Evolutionary conservation across 2,113 vertebrate species (phyloP).

Genomic region (Atlantisia rogersi): DNA sequence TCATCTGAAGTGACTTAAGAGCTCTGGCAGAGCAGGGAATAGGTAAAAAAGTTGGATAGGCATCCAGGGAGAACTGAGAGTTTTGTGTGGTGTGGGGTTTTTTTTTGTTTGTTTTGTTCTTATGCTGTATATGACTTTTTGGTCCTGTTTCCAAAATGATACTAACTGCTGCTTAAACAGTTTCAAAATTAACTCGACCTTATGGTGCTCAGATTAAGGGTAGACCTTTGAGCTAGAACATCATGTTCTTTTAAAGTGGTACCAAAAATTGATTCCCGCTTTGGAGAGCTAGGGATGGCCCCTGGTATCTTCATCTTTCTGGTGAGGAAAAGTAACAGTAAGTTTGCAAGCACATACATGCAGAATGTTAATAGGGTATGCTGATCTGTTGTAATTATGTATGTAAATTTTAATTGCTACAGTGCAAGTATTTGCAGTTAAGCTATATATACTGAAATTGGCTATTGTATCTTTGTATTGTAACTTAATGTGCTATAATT

Average conservation of each 20-base stretch:
- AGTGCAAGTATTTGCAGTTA: background rate
- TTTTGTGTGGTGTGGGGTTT: no score
- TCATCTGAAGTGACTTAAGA: background rate
- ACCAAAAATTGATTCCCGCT: background rate
- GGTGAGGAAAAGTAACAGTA: background rate
- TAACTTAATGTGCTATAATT: background rate
- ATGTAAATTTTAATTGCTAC: background rate
- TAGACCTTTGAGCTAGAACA: background rate
- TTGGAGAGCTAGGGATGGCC: background rate
- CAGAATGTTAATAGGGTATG: background rate
- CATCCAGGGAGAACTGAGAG: background rate
- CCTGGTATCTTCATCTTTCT: background rate
- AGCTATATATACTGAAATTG: background rate
- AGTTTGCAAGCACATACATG: fast-evolving
- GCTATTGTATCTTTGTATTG: background rate
- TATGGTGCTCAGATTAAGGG: background rate
- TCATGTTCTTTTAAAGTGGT: background rate
- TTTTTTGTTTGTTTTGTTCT: no score
- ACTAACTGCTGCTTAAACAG: background rate
- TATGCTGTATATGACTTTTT: background rate
- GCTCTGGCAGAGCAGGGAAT: background rate
- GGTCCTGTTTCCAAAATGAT: background rate
- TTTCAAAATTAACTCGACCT: background rate
- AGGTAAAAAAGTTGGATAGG: background rate
- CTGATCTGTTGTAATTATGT: background rate